Evolutionary conservation across 2,888 invertebrate species (phyloP), one percentile per base, ranked within the genome.

Genomic region (Diabrotica balteata): DNA sequence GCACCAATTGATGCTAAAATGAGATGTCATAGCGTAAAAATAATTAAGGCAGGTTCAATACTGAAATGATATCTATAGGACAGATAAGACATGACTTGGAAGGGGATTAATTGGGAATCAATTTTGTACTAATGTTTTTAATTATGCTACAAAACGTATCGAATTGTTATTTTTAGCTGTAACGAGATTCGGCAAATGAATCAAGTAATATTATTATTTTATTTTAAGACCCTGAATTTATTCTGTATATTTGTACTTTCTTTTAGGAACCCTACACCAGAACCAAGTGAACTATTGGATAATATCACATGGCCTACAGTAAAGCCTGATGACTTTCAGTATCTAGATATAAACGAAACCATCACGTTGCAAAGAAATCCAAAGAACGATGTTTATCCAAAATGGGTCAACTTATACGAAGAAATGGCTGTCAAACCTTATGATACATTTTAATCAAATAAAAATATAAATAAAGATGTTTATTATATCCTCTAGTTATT

Each of bases 251-350:
- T 7, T 10, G 42, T n/a, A 43, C 42, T 46, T 62, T 54, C 45
- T 71, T 70, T 9, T 32, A 76, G 75, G 55, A 79, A 83, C 62
- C 84, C 84, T 1, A 80, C 81, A 7, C 81, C 81, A 7, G 57
- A 70, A 0, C 62, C 57, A 22, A 59, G 59, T 7, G 60, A 72
- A 3, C 42, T 72, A 9, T 63, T 71, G 7, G 53, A 70, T 8
- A 63, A 70, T 47, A 51, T 72, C 22, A 66, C 53, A 44, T 75
- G 73, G 71, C 71, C 73, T 4, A 66, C 54, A 62, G 62, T 73
- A n/a, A 42, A 43, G n/a, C 54, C 67, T 2, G 59, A 67, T 8
- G 50, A 70, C 44, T 68, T 73, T 44, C 11, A 63, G 9, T 73
- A 66, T 66, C 57, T 73, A 49, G 67, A 73, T 59, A 70, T 71